These are phyloP conservation scores for Macaca mulatta DNA, from an alignment of 2,113 vertebrate species.

Conservation along the genomic window DNA sequence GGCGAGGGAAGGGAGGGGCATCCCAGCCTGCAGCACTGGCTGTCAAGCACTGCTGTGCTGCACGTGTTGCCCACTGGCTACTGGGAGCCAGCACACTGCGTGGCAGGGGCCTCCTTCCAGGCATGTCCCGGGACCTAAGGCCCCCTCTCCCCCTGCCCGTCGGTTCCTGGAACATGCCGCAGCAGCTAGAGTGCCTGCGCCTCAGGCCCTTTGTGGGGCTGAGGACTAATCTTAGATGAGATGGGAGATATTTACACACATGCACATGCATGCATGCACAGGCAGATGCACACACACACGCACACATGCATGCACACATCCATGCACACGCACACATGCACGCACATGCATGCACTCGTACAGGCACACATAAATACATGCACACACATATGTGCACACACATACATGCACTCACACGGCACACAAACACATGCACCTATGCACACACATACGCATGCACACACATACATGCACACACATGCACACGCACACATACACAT, in stretches of 20 bases:
- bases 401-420: no score
- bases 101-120: neutral
- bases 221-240: neutral
- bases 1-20: neutral
- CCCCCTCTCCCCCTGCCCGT: rapidly evolving
- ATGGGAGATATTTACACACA: neutral
- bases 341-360: no score
- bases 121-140: neutral
- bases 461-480: no score
- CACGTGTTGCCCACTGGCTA: neutral
- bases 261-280: no score
- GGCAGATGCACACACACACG: no score
- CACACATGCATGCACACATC: no score
- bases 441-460: no score
- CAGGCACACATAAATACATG: no score
- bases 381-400: no score
- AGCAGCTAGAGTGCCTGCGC: neutral
- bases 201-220: neutral
- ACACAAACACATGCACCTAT: no score
- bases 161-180: neutral
- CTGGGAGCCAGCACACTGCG: neutral
- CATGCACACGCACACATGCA: no score
- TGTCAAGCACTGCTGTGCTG: neutral
- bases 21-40: rapidly evolving
- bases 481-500: no score